Evolutionary conservation across 64 coral and sea anemone species (phyloP).

Genomic region (Hydrozoanthus tunicans): DNA sequence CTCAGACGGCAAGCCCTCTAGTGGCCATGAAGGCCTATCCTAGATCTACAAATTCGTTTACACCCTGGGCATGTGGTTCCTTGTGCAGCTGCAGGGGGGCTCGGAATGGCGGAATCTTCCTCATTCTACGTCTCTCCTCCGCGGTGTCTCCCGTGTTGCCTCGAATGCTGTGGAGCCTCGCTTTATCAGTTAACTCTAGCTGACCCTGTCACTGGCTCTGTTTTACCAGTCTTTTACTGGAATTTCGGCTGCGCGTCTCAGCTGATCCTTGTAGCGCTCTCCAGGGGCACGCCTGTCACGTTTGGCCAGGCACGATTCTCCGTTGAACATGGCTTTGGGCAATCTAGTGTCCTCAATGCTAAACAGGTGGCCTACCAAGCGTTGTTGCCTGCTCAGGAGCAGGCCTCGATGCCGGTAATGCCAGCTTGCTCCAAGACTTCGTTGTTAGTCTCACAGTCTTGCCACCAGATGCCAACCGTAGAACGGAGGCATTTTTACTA

Average conservation of each 20-base stretch:
- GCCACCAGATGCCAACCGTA: constrained; percentile 1
- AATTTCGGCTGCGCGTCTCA: background rate
- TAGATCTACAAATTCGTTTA: background rate
- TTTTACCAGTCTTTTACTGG: background rate
- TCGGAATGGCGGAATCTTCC: background rate
- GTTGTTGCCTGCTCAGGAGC: constrained; percentile 17
- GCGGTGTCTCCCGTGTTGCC: background rate
- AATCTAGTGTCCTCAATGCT: background rate
- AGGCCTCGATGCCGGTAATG: constrained; percentile 32
- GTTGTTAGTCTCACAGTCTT: constrained; percentile 45
- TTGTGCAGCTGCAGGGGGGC: background rate
- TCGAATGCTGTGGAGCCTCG: background rate
- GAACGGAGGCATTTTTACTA: background rate
- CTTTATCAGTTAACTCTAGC: background rate
- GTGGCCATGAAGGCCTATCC: background rate
- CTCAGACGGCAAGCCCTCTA: background rate
- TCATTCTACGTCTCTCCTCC: background rate
- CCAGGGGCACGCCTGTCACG: constrained; percentile 12
- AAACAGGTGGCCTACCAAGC: constrained; percentile 10
- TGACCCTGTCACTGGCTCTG: background rate
- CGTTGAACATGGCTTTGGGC: constrained; percentile 27
- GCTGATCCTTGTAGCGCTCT: constrained; percentile 16
- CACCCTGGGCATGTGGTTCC: background rate
- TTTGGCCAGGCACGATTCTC: constrained; percentile 26
- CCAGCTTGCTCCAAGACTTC: constrained; percentile 37